Evolutionary conservation across 2,888 invertebrate species (phyloP).

Genomic region (Anagyrus pseudococci): DNA sequence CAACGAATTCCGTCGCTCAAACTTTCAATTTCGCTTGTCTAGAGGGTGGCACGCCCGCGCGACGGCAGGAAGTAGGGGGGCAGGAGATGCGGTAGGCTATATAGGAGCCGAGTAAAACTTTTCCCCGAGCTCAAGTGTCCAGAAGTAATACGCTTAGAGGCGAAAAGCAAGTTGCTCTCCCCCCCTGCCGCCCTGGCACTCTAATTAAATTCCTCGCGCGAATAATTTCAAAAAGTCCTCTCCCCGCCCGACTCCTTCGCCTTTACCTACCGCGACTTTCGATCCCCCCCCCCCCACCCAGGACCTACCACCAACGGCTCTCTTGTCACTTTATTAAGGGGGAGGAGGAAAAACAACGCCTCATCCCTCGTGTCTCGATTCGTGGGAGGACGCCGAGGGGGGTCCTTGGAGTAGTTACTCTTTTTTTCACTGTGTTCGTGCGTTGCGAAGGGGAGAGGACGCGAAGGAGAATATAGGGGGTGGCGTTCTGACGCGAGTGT

Average conservation of each 20-base stretch:
- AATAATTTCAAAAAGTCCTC: constrained; percentile 36
- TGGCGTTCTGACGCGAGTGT: no score
- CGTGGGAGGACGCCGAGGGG: no score
- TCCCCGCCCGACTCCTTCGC: no score
- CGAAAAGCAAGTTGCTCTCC: constrained; percentile 17
- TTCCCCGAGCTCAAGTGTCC: constrained; percentile 32
- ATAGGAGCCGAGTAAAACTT: constrained; percentile 5
- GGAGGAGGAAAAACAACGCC: constrained; percentile 13
- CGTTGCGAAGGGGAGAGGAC: no score
- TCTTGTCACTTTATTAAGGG: constrained; percentile 23
- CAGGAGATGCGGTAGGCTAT: neutral
- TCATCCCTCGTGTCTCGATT: no score
- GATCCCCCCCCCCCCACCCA: no score
- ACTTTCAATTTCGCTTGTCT: constrained; percentile 30
- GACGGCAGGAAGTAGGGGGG: neutral
- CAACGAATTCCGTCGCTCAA: constrained; percentile 14
- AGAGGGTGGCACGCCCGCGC: neutral
- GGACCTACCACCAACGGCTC: no score
- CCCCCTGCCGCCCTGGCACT: neutral
- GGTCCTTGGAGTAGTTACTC: no score
- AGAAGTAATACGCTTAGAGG: constrained; percentile 34
- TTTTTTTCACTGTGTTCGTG: no score
- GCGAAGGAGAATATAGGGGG: no score
- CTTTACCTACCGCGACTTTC: no score
- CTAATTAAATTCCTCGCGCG: constrained; percentile 39